Percentiles rank a stretch among this genome's conserved stretches.
Conservation (phyloP, 2,888 invertebrate species). For the Seira musarum region DNA sequence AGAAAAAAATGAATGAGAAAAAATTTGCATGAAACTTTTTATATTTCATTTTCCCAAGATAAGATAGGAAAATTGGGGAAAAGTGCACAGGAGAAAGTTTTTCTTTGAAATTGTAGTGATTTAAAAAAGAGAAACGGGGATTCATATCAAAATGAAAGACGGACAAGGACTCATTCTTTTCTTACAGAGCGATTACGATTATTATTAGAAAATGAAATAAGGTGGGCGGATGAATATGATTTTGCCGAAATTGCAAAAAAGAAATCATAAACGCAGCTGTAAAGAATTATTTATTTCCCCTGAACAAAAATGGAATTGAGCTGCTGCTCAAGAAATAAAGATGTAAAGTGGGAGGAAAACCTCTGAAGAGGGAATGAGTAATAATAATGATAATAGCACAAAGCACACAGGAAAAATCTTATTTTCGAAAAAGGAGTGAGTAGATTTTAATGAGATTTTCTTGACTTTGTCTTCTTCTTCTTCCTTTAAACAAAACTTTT, state of each 20-base stretch:
- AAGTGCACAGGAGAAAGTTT: too few species aligned
- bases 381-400: neutral
- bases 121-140: too few species aligned
- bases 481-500: conserved; percentile 66
- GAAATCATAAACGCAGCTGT: conserved; percentile 69
- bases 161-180: too few species aligned
- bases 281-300: conserved; percentile 69
- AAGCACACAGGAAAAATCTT: conserved; percentile 9
- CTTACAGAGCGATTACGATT: conserved; percentile 36
- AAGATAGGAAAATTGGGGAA: too few species aligned
- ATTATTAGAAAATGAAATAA: conserved; percentile 63
- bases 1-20: too few species aligned
- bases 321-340: too few species aligned
- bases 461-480: conserved; percentile 62
- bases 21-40: neutral
- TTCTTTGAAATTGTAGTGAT: too few species aligned
- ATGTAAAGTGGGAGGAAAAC: neutral
- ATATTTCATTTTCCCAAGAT: neutral
- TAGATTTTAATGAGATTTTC: conserved; percentile 68
- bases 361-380: neutral
- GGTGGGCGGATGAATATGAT: too few species aligned
- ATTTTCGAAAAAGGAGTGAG: conserved; percentile 44
- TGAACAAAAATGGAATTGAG: neutral
- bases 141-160: too few species aligned
- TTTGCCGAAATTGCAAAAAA: too few species aligned